A percentile compares a stretch with the other conserved stretches of the same genome.
These are phyloP conservation scores for Struthio camelus DNA, from an alignment of 2,113 vertebrate genomes.

Conservation along the genomic window DNA sequence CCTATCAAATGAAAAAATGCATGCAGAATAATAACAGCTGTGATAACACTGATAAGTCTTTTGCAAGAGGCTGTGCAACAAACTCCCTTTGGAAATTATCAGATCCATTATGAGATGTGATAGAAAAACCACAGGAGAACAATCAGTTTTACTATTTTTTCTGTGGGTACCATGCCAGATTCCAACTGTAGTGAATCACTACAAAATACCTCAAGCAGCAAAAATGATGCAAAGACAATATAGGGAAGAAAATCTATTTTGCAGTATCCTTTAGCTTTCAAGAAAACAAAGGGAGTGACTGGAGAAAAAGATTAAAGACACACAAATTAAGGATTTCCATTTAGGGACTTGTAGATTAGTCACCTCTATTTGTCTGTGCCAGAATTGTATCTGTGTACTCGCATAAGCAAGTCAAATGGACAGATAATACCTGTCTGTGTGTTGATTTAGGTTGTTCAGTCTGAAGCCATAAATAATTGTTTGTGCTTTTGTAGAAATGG, in stretches of 20 bases:
- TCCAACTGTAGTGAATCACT: neutral
- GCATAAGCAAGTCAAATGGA: neutral
- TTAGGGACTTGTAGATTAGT: neutral
- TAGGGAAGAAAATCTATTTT: neutral
- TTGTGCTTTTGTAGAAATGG: neutral
- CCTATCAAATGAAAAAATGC: neutral
- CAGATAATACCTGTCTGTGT: neutral
- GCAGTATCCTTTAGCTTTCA: neutral
- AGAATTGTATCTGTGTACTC: neutral
- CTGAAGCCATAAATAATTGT: neutral
- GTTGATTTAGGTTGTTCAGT: neutral
- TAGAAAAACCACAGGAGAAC: neutral
- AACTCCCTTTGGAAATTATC: neutral
- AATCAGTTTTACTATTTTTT: neutral
- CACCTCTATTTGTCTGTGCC: neutral
- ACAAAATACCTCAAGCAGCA: neutral
- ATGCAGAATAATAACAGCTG: neutral
- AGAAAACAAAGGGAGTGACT: neutral
- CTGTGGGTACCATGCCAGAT: neutral
- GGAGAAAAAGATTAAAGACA: neutral
- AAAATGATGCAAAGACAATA: neutral
- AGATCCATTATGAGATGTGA: neutral
- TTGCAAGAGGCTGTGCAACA: neutral
- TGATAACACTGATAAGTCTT: neutral
- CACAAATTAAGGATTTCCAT: neutral